Percentiles rank a stretch among this genome's conserved stretches.
phyloP scores from a whole-genome alignment of 1,140 invertebrate genomes.

The Dinoponera quadriceps region DNA sequence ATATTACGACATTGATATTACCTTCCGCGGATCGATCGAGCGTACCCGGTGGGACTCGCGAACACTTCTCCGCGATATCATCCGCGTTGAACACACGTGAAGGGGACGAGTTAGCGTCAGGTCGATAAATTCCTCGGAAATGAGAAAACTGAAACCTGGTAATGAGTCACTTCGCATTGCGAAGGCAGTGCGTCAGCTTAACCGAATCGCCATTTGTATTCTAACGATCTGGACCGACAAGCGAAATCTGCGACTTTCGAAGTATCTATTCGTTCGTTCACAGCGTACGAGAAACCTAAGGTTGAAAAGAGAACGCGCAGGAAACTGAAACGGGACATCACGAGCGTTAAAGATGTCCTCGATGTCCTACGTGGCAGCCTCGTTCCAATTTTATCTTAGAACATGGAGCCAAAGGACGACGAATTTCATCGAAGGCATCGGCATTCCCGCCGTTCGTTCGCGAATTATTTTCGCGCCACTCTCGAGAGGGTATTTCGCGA shows the following conservation, averaged over 20 bases:
- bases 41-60: no score
- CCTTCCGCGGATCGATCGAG: no score
- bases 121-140: neutral
- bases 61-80: no score
- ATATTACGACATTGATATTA: no score
- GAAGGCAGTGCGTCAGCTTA: neutral
- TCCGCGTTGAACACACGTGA: neutral
- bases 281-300: neutral
- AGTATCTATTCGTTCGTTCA: neutral
- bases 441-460: slow-evolving; percentile 3
- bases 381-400: slow-evolving; percentile 19
- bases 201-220: neutral
- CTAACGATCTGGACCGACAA: neutral
- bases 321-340: neutral
- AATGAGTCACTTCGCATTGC: neutral
- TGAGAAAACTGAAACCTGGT: neutral
- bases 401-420: neutral
- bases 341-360: neutral
- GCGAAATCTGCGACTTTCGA: neutral
- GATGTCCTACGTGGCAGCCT: neutral
- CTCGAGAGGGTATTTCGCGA: slow-evolving; percentile 1
- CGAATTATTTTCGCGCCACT: slow-evolving; percentile 51
- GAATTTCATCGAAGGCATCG: slow-evolving; percentile 18
- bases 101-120: neutral
- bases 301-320: neutral